Percentiles rank a stretch among this genome's conserved stretches.
These are phyloP conservation scores for Operophtera brumata DNA, from an alignment of 2,888 invertebrate species.

Conservation along the genomic window DNA sequence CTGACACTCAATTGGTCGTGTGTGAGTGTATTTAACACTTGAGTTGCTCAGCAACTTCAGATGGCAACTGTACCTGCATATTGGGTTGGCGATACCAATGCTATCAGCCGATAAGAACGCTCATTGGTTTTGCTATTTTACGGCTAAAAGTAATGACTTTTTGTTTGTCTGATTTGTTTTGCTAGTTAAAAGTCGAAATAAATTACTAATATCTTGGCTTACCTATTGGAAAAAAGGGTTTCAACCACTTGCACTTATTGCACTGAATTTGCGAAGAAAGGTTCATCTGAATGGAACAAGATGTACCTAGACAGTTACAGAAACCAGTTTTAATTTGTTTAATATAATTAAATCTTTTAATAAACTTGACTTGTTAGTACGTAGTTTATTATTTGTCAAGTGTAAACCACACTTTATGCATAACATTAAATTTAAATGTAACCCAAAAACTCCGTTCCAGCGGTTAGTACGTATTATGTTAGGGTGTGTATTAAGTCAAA, in stretches of 20 bases:
- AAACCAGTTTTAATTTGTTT: neutral
- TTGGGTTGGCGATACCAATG: conserved; percentile 27
- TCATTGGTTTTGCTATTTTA: conserved; percentile 30
- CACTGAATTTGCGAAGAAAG: neutral
- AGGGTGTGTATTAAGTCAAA: no score
- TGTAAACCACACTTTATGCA: no score
- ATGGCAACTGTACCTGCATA: conserved; percentile 7
- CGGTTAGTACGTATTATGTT: no score
- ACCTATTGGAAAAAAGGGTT: no score
- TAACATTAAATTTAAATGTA: no score
- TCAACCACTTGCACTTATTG: neutral
- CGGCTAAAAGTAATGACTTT: conserved; percentile 21
- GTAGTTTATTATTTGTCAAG: no score
- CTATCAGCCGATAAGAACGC: conserved; percentile 42
- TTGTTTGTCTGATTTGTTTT: conserved; percentile 13
- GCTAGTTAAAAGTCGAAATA: conserved; percentile 20
- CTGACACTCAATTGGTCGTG: no score
- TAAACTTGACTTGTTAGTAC: no score
- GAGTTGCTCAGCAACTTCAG: neutral
- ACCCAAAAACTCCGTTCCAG: no score
- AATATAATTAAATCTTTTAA: no score
- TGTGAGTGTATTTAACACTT: no score
- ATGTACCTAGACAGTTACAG: neutral
- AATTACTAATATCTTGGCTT: neutral
- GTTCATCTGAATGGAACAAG: neutral